These are phyloP conservation scores for Zaprionus ghesquierei DNA, from an alignment of 1,140 invertebrate genomes.

Conservation along the genomic window DNA sequence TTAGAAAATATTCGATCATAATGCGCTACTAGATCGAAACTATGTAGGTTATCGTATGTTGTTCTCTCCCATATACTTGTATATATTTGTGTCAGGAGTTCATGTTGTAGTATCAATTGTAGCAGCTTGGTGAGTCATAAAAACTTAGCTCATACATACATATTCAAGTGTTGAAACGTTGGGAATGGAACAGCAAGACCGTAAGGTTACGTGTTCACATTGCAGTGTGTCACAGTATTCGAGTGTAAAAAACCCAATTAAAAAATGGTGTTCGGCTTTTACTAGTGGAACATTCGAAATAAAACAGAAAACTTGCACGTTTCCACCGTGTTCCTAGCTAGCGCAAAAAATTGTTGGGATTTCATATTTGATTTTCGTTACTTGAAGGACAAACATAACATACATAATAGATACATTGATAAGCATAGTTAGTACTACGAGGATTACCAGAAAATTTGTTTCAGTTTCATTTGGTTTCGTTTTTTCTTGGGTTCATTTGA, in stretches of 20 bases:
- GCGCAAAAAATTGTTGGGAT: slow-evolving; percentile 1
- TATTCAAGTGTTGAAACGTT: slow-evolving; percentile 9
- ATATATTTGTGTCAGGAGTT: not conserved
- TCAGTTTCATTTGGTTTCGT: slow-evolving; percentile 14
- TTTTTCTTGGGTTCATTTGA: slow-evolving; percentile 39
- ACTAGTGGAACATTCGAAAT: not conserved
- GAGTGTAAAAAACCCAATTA: not conserved
- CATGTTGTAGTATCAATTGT: not conserved
- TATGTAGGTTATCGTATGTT: not conserved
- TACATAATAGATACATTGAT: not conserved
- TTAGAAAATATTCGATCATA: not conserved
- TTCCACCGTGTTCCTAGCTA: not conserved
- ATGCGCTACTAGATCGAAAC: not conserved
- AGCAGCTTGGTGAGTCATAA: slow-evolving; percentile 25
- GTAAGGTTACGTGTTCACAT: slow-evolving; percentile 16
- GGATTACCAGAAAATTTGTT: not conserved
- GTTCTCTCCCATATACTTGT: not conserved
- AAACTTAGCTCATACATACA: slow-evolving; percentile 34
- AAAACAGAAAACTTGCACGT: not conserved
- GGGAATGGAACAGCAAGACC: slow-evolving; percentile 34
- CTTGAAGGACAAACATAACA: not conserved
- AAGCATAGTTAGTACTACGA: not conserved
- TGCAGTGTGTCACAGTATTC: not conserved
- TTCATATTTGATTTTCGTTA: not conserved
- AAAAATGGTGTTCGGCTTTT: not conserved